Conservation (phyloP, 2,888 invertebrate species). For the Erebia ligea region DNA sequence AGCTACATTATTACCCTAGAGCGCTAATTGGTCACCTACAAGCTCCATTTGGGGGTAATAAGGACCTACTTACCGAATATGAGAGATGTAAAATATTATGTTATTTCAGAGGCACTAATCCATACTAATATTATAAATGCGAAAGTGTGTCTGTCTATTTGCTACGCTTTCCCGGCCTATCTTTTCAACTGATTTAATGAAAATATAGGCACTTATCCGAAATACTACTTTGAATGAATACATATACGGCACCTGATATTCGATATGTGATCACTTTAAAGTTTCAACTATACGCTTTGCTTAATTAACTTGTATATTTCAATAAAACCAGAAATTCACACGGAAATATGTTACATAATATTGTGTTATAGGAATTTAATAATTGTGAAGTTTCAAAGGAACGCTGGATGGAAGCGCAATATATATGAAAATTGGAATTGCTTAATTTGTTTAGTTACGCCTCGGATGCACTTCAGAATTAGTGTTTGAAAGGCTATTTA, state of each 20-base stretch:
- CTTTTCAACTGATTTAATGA: neutral
- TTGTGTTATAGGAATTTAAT: neutral
- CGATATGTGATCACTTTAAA: too few species aligned
- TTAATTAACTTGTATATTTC: conserved; percentile 1
- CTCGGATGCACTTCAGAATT: neutral
- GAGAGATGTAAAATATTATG: too few species aligned
- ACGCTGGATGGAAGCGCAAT: neutral
- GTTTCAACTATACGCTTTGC: neutral
- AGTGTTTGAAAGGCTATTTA: neutral
- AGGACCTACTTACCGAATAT: too few species aligned
- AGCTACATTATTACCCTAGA: too few species aligned
- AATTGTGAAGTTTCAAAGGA: neutral
- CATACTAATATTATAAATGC: too few species aligned
- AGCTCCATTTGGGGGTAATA: too few species aligned
- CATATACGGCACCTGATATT: too few species aligned
- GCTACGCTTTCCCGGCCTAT: too few species aligned
- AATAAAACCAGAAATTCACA: neutral
- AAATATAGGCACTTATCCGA: neutral
- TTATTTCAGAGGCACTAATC: too few species aligned
- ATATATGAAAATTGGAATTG: neutral
- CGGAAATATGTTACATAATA: neutral
- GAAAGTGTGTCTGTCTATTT: too few species aligned
- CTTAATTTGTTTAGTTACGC: neutral
- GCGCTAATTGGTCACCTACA: too few species aligned
- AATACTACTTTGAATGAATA: too few species aligned